These are phyloP conservation scores for Ptilorrhoa leucosticta DNA, from an alignment of 2,113 vertebrate species.

Conservation along the genomic window DNA sequence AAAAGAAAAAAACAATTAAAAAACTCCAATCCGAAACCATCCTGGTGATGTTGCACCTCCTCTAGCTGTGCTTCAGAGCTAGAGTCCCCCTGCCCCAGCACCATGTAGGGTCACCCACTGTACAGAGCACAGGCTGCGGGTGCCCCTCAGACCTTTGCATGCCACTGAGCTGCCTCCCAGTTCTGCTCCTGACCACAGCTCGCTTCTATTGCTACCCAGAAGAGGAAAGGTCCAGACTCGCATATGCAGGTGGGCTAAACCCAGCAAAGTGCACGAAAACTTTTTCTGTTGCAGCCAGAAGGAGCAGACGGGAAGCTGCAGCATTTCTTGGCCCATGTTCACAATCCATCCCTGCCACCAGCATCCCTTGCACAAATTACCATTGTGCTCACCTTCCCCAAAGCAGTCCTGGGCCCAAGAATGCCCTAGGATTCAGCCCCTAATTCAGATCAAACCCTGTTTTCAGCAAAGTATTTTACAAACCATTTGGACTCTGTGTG, in stretches of 20 bases:
- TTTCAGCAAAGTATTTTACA: background rate
- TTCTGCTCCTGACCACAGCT: rapidly evolving
- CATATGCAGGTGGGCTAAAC: background rate
- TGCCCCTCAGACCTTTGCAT: rapidly evolving
- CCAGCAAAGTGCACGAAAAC: background rate
- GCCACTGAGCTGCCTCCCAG: rapidly evolving
- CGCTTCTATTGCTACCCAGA: rapidly evolving
- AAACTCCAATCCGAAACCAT: rapidly evolving
- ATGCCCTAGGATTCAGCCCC: background rate
- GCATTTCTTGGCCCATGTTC: background rate
- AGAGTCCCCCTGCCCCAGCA: background rate
- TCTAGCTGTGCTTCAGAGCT: background rate
- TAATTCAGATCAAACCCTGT: background rate
- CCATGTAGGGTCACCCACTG: rapidly evolving
- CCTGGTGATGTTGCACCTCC: background rate
- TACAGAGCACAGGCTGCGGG: background rate
- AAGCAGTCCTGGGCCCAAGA: background rate
- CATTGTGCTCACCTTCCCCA: background rate
- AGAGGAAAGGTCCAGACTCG: background rate
- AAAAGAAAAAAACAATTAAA: background rate
- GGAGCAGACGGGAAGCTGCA: background rate
- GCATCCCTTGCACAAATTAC: background rate
- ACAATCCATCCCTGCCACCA: rapidly evolving
- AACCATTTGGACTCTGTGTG: background rate
- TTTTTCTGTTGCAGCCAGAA: background rate